Base-by-base conservation (phyloP, 2,113 vertebrate species). In the Murina feae region DNA sequence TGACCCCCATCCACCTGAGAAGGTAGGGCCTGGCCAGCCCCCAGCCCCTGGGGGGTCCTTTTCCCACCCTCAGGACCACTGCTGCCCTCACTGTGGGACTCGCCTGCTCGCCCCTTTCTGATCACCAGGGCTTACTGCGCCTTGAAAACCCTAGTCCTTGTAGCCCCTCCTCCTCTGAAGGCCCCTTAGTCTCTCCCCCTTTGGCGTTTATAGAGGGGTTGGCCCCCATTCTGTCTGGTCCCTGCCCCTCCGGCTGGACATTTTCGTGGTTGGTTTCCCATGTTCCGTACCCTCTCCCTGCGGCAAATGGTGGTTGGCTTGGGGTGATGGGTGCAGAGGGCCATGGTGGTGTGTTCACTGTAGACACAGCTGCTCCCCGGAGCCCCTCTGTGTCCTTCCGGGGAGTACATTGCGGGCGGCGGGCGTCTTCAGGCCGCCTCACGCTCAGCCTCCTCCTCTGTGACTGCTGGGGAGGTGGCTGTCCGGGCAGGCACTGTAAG, bases 141-240 rank as follows among this genome's bases (percentile, higher is more conserved):
- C 42, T 49, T 18, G 11, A 0, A 16, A 6, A 23, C 18, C 3
- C 0, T 5, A 10, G 13, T 44, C 35, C 47, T 55, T 28, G 32
- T 25, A 8, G 55, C 11, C 3, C 58, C 37, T 35, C 1, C 58
- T 39, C 3, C 28, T 23, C 5, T 16, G 6, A 42, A 6, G 28
- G 84, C 23, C 16, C 16, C 39, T 20, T n/a, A 44, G 65, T 47
- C 79, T 72, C 4, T 4, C 25, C 28, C 21, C 32, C 9, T 13
- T 42, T 6, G 42, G 11, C 49, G n/a, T 32, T 74, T 21, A 53
- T 51, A 3, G 20, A 7, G 76, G 39, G 60, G 21, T 9, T 2
- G 51, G 23, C 0, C 68, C 8, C 35, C 4, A 9, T 75, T 47
- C 74, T n/a, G 28, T n/a, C 44, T 4, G 8, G 5, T 49, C 32